phyloP scores from a whole-genome alignment of 2,797 vertebrate species.

The Cuniculus paca region DNA sequence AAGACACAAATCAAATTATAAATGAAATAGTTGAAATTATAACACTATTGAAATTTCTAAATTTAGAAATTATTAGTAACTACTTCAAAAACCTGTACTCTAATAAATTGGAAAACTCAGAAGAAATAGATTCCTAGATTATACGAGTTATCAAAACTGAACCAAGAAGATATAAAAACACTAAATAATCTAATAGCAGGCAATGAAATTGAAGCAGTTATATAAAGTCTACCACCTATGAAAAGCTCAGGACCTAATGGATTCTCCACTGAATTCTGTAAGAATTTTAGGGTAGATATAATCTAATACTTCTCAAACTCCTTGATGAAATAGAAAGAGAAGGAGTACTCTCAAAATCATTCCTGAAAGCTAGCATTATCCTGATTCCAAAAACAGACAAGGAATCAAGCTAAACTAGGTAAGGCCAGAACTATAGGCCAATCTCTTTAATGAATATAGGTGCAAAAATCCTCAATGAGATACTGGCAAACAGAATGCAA shows the following conservation, averaged over 20 bases:
- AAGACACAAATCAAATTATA: background rate
- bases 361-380: background rate
- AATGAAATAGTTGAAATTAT: background rate
- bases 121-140: background rate
- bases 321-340: background rate
- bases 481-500: background rate
- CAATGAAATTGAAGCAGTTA: background rate
- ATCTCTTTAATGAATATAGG: background rate
- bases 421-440: background rate
- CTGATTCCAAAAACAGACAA: background rate
- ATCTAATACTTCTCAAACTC: too few relatives aligned
- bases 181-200: background rate
- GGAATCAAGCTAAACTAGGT: background rate
- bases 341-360: background rate
- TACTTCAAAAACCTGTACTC: background rate
- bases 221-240: background rate
- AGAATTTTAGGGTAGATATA: background rate
- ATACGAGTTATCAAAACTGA: background rate
- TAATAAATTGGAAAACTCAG: background rate
- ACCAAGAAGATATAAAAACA: background rate
- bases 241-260: background rate
- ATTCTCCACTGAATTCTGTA: background rate
- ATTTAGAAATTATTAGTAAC: background rate
- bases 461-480: background rate
- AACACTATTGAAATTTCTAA: background rate